Conservation (phyloP, 2,888 invertebrate species). For the Eilema sororculum region DNA sequence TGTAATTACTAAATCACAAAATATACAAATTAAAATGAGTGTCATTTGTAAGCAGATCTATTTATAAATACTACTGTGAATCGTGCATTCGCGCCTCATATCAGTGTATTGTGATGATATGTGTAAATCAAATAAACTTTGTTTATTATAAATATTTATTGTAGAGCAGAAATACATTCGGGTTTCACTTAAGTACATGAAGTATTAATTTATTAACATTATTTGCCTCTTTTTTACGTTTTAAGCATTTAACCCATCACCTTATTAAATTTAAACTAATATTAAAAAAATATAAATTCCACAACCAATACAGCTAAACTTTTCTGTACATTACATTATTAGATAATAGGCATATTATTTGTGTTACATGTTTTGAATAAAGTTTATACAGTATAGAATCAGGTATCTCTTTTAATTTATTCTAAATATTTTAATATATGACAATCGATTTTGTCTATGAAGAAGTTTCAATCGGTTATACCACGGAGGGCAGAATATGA, state of each 20-base stretch:
- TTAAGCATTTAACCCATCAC: slow-evolving; percentile 26
- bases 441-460: no score
- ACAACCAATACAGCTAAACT: slow-evolving; percentile 23
- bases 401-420: slow-evolving; percentile 17
- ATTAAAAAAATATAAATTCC: slow-evolving; percentile 24
- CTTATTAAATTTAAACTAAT: slow-evolving; percentile 17
- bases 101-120: slow-evolving; percentile 35
- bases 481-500: no score
- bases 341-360: slow-evolving; percentile 21
- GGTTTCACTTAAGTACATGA: slow-evolving; percentile 29
- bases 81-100: slow-evolving; percentile 31
- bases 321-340: slow-evolving; percentile 27
- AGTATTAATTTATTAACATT: slow-evolving; percentile 27
- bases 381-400: slow-evolving; percentile 35
- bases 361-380: slow-evolving; percentile 33
- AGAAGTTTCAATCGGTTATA: no score
- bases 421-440: not conserved
- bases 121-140: slow-evolving; percentile 29
- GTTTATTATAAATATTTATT: slow-evolving; percentile 32
- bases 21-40: slow-evolving; percentile 1
- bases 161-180: slow-evolving; percentile 34
- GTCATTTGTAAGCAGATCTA: slow-evolving; percentile 10
- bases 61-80: slow-evolving; percentile 10
- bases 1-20: slow-evolving; percentile 5
- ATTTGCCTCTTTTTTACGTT: slow-evolving; percentile 8